A percentile compares a stretch with the other conserved stretches of the same genome.
These are phyloP conservation scores for Bostrychus sinensis DNA, from an alignment of 2,113 vertebrate genomes.

Conservation along the genomic window DNA sequence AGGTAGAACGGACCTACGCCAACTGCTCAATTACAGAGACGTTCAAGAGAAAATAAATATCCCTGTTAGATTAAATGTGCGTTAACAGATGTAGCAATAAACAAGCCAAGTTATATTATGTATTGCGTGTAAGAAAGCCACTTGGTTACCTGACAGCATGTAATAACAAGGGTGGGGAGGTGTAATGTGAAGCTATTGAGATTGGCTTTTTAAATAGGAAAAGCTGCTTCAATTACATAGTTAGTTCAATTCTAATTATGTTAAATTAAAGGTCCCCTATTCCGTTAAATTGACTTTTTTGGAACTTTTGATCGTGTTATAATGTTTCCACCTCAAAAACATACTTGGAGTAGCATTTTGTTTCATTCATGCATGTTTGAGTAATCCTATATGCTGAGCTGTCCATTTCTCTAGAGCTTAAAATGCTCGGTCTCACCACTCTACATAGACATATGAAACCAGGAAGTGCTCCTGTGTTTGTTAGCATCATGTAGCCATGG, in stretches of 20 bases:
- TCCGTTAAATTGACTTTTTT: not conserved
- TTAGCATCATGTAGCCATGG: no score
- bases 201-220: not conserved
- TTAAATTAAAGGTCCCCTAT: no score
- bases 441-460: no score
- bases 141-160: not conserved
- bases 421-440: no score
- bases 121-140: not conserved
- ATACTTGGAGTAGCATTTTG: no score
- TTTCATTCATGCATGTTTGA: no score
- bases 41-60: constrained; percentile 2
- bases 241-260: no score
- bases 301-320: no score
- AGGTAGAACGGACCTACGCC: not conserved
- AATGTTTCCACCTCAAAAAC: no score
- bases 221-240: not conserved
- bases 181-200: not conserved
- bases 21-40: not conserved
- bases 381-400: no score
- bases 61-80: not conserved
- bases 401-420: no score
- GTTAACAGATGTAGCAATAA: constrained; percentile 1
- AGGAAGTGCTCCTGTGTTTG: no score
- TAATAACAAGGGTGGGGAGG: not conserved
- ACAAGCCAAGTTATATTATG: not conserved